phyloP scores from a whole-genome alignment of 2,797 vertebrate species.

The Vireo griseus region DNA sequence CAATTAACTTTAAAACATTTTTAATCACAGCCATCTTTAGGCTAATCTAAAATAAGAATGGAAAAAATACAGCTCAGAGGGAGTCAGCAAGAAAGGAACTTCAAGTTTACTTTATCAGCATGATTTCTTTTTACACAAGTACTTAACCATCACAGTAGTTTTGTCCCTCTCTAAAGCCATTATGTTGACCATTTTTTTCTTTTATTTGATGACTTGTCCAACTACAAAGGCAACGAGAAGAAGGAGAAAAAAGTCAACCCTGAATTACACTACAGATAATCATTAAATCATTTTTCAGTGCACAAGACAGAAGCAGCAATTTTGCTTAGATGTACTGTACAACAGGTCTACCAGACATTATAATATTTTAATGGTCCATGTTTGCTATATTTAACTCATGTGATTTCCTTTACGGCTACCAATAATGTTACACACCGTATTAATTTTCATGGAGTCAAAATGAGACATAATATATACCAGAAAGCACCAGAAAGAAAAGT shows the following conservation, averaged over 20 bases:
- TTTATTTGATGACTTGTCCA: not conserved
- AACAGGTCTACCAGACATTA: not conserved
- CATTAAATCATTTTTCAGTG: not conserved
- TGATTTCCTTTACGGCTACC: not conserved
- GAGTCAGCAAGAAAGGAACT: not conserved
- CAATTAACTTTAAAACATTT: not conserved
- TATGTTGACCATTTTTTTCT: not conserved
- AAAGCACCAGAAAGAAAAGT: not conserved
- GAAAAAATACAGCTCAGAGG: not conserved
- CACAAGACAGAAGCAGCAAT: not conserved
- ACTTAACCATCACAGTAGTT: not conserved
- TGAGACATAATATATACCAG: not conserved
- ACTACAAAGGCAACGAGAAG: not conserved
- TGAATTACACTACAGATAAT: not conserved
- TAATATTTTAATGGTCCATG: not conserved
- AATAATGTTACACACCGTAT: not conserved
- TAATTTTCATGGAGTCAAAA: not conserved
- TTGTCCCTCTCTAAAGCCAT: not conserved
- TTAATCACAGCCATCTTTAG: not conserved
- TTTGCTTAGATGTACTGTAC: not conserved
- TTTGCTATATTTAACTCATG: not conserved
- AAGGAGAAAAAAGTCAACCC: accelerated
- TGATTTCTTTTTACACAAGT: not conserved
- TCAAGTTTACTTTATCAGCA: not conserved
- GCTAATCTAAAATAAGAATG: not conserved